These are phyloP conservation scores for Taenioides sp. DNA, from an alignment of 2,797 vertebrate genomes.

Conservation along the genomic window DNA sequence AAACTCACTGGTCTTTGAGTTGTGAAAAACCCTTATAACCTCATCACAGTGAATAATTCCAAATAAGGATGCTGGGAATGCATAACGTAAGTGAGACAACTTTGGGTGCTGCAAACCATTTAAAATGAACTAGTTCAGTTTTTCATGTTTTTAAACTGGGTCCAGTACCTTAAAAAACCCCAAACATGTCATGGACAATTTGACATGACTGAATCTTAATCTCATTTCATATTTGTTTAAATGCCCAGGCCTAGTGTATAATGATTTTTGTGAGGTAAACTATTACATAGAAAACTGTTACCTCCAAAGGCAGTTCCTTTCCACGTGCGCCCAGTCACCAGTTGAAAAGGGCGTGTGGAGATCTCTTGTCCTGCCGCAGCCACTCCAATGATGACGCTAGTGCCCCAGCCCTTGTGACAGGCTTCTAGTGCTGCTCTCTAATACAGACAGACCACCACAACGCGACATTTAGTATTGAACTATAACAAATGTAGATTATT, in stretches of 20 bases:
- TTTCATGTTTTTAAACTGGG: too few species aligned
- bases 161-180: neutral
- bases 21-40: too few species aligned
- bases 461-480: neutral
- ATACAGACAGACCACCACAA: constrained; percentile 5
- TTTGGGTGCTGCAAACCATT: too few species aligned
- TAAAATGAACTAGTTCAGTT: too few species aligned
- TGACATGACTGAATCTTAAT: too few species aligned
- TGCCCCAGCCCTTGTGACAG: constrained; percentile 92
- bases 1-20: too few species aligned
- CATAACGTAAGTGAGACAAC: too few species aligned
- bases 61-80: too few species aligned
- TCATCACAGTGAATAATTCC: too few species aligned
- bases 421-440: constrained; percentile 91
- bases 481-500: too few species aligned
- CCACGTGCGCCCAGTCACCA: constrained; percentile 90
- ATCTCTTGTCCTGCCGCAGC: constrained; percentile 88
- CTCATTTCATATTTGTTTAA: too few species aligned
- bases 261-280: neutral
- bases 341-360: constrained; percentile 89
- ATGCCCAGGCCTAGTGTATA: too few species aligned
- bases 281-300: constrained; percentile 44
- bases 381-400: constrained; percentile 88
- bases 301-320: constrained; percentile 92
- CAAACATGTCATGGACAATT: neutral